A percentile compares a stretch with the other conserved stretches of the same genome.
Conservation (phyloP, 2,888 invertebrate genomes). For the Cataglyphis livida region DNA sequence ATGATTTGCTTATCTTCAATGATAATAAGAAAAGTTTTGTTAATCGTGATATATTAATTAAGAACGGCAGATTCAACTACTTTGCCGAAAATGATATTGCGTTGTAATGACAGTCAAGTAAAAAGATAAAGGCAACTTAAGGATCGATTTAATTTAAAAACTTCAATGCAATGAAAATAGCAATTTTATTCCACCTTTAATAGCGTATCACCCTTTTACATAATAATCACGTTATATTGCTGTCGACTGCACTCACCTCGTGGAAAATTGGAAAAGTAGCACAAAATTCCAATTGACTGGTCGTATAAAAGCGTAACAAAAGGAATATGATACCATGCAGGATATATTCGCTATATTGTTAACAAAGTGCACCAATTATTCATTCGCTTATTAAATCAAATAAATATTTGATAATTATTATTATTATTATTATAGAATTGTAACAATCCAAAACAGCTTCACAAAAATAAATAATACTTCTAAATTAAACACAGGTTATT, state of each 20-base stretch:
- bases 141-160: background rate
- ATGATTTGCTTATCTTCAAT: background rate
- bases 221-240: slow-evolving; percentile 35
- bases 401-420: slow-evolving; percentile 19
- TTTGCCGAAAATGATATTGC: background rate
- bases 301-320: slow-evolving; percentile 23
- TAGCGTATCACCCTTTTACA: slow-evolving; percentile 27
- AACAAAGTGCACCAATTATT: slow-evolving; percentile 13
- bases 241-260: slow-evolving; percentile 37
- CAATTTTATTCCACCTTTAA: slow-evolving; percentile 22
- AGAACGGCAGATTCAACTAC: background rate
- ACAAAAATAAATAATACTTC: background rate
- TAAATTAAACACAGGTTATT: background rate
- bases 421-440: background rate
- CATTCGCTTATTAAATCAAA: slow-evolving; percentile 6
- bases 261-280: slow-evolving; percentile 40
- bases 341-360: slow-evolving; percentile 25
- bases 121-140: slow-evolving; percentile 6
- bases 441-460: background rate
- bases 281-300: slow-evolving; percentile 17
- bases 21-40: background rate
- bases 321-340: background rate
- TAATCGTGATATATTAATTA: background rate
- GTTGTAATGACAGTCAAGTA: background rate
- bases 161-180: slow-evolving; percentile 2